These are phyloP conservation scores for Anthoscopus minutus DNA, from an alignment of 2,113 vertebrate genomes.

Conservation along the genomic window DNA sequence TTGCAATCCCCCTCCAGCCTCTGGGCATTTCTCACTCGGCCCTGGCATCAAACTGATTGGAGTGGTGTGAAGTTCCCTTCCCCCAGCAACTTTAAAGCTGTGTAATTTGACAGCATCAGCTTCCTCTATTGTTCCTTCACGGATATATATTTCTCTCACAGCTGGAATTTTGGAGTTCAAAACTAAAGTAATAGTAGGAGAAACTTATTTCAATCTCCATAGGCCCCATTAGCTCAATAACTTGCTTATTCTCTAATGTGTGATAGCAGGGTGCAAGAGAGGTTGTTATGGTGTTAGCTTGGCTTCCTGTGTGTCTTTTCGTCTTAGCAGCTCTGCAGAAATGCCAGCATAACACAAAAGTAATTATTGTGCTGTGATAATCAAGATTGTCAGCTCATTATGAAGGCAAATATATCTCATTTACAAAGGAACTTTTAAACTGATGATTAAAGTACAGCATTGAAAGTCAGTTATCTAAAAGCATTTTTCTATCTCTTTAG, in stretches of 20 bases:
- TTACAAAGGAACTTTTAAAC: background rate
- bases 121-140: background rate
- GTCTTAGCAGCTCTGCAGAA: background rate
- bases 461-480: background rate
- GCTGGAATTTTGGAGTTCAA: background rate
- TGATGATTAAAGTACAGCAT: background rate
- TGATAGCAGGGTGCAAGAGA: background rate
- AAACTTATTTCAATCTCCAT: slow-evolving; percentile 1
- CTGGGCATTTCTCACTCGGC: background rate
- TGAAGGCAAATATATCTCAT: slow-evolving; percentile 1
- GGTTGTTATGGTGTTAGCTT: background rate
- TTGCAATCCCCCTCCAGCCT: background rate
- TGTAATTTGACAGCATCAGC: background rate
- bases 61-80: background rate
- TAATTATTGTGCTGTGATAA: slow-evolving; percentile 32
- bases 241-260: background rate
- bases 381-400: slow-evolving; percentile 18
- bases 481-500: background rate
- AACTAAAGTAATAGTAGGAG: background rate
- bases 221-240: slow-evolving; percentile 6
- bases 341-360: background rate
- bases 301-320: background rate
- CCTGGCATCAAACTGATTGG: background rate
- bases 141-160: background rate
- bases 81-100: background rate